A percentile compares a stretch with the other conserved stretches of the same genome.
phyloP scores from a whole-genome alignment of 2,888 invertebrate species.

The Ichneumoninae sp. region DNA sequence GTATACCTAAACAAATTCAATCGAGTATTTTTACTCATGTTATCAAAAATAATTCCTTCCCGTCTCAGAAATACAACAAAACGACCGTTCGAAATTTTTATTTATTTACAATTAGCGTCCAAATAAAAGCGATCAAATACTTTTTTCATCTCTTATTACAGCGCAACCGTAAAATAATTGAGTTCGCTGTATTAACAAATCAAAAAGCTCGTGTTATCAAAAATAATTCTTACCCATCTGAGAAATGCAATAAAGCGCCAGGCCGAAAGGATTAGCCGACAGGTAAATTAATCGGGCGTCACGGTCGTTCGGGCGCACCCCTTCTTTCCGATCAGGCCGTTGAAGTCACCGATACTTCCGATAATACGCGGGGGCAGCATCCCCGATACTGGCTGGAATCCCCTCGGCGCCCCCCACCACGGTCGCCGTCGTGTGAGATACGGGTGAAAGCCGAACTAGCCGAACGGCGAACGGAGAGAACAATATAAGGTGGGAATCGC shows the following conservation, averaged over 20 bases:
- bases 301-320: slow-evolving; percentile 61
- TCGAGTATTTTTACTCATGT: too few species aligned
- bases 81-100: too few species aligned
- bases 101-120: too few species aligned
- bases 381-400: slow-evolving; percentile 69
- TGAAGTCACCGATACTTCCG: slow-evolving; percentile 85
- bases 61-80: too few species aligned
- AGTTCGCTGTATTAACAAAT: too few species aligned
- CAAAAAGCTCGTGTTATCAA: not conserved
- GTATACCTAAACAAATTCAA: too few species aligned
- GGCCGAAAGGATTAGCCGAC: not conserved
- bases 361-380: slow-evolving; percentile 77
- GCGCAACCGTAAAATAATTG: too few species aligned
- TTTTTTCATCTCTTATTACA: too few species aligned
- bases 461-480: slow-evolving; percentile 16
- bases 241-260: not conserved
- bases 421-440: slow-evolving; percentile 21
- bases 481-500: not conserved
- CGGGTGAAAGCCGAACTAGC: slow-evolving; percentile 42
- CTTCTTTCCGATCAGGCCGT: slow-evolving; percentile 84
- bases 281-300: slow-evolving; percentile 25
- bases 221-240: not conserved
- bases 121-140: not conserved
- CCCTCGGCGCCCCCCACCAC: slow-evolving; percentile 40
- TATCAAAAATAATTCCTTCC: too few species aligned